Percentiles rank a stretch among this genome's conserved stretches.
Conservation (phyloP, 2,888 invertebrate genomes). For the Dolomedes plantarius region DNA sequence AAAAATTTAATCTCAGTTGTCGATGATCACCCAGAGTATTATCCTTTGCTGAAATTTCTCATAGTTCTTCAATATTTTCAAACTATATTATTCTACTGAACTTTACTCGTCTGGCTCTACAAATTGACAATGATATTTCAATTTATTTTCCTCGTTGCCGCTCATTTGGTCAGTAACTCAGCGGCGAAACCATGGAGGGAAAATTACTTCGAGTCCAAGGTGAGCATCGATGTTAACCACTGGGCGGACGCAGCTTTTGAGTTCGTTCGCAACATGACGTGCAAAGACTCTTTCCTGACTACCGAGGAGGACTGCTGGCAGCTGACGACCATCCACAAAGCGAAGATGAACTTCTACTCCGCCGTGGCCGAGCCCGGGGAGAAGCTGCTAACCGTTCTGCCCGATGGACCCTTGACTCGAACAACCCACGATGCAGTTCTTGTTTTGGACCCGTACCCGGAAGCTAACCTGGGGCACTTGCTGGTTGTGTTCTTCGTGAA, state of each 20-base stretch:
- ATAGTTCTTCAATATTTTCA: no score
- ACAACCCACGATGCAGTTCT: slow-evolving; percentile 78
- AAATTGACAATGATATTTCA: not conserved
- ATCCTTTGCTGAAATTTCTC: no score
- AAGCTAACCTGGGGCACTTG: slow-evolving; percentile 79
- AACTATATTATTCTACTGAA: no score
- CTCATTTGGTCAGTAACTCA: not conserved
- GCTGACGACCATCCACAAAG: slow-evolving; percentile 73
- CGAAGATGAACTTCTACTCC: slow-evolving; percentile 75
- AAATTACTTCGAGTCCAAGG: not conserved
- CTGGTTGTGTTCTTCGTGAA: slow-evolving; percentile 79
- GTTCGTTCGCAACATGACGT: slow-evolving; percentile 75
- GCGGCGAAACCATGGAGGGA: not conserved
- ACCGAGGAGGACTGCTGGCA: slow-evolving; percentile 75
- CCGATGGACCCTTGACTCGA: slow-evolving; percentile 76
- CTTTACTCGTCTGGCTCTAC: no score
- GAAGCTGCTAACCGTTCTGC: slow-evolving; percentile 75
- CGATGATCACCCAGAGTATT: no score
- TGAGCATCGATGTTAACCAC: slow-evolving; percentile 40
- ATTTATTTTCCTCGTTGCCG: not conserved
- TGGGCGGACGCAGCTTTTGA: slow-evolving; percentile 76
- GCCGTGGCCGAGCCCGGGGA: slow-evolving; percentile 75
- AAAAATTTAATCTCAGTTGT: no score
- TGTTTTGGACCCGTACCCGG: slow-evolving; percentile 79
- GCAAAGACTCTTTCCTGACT: slow-evolving; percentile 75